A percentile compares a stretch with the other conserved stretches of the same genome.
Conservation (phyloP, 1,140 invertebrate genomes). For the Eumaeus atala region DNA sequence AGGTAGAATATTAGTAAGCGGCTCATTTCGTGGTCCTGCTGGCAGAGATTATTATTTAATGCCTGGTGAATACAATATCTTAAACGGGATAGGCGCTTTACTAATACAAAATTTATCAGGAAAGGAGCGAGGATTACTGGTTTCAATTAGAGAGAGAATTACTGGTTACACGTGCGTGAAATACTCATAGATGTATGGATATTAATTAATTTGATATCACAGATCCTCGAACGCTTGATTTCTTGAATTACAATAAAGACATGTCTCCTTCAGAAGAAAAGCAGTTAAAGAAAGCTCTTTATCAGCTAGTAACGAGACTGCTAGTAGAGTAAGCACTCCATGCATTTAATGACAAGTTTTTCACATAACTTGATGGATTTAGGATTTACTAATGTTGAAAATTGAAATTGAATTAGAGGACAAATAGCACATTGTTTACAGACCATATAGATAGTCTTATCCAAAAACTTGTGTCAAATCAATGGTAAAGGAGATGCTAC, state of each 20-base stretch:
- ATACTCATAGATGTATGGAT: not conserved
- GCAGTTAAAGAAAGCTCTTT: not conserved
- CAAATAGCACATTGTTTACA: not conserved
- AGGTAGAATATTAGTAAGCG: constrained; percentile 18
- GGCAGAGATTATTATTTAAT: constrained; percentile 25
- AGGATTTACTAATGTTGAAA: constrained; percentile 5
- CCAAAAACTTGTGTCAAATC: not conserved
- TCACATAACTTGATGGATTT: constrained; percentile 8
- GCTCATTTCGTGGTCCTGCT: constrained; percentile 8
- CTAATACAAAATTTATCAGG: constrained; percentile 14
- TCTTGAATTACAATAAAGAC: too few relatives aligned
- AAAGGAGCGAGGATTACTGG: not conserved
- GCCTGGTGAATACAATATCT: constrained; percentile 22
- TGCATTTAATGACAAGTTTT: not conserved
- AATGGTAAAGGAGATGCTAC: constrained; percentile 1
- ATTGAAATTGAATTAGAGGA: constrained; percentile 6
- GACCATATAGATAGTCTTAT: constrained; percentile 3
- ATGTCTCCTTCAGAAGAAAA: too few relatives aligned
- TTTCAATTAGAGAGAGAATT: constrained; percentile 2
- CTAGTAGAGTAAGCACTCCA: too few relatives aligned
- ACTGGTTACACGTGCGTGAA: not conserved
- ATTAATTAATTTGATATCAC: too few relatives aligned
- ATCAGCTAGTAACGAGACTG: too few relatives aligned
- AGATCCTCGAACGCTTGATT: too few relatives aligned
- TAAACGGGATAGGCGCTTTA: constrained; percentile 15